phyloP scores from a whole-genome alignment of 2,888 invertebrate species.

The Mongoloraphidia duomilia region DNA sequence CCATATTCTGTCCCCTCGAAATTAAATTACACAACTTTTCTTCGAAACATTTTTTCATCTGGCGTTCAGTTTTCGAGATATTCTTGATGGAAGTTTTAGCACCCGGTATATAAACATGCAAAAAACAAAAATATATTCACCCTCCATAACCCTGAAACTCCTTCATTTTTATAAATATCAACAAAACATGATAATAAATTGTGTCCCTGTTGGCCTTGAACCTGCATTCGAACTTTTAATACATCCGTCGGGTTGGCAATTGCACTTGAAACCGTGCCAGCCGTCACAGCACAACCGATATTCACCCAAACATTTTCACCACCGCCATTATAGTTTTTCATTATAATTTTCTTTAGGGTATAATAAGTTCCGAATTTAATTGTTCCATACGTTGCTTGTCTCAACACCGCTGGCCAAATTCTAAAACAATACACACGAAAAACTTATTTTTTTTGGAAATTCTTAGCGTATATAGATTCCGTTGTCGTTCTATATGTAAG shows the following conservation, averaged over 20 bases:
- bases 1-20: no score
- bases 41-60: no score
- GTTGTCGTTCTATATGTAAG: no score
- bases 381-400: conserved; percentile 91
- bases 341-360: conserved; percentile 60
- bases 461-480: no score
- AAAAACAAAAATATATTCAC: conserved; percentile 30
- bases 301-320: conserved; percentile 47
- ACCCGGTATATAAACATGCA: no score
- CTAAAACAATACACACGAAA: conserved; percentile 35
- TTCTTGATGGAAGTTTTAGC: no score
- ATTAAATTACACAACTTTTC: no score
- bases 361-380: conserved; percentile 95
- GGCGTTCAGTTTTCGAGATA: no score
- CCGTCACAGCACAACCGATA: conserved; percentile 68
- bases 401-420: conserved; percentile 80
- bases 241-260: conserved; percentile 95
- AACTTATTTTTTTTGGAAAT: no score
- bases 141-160: conserved; percentile 74
- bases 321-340: conserved; percentile 36
- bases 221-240: conserved; percentile 90
- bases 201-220: conserved; percentile 39
- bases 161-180: conserved; percentile 73
- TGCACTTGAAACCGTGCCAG: conserved; percentile 85
- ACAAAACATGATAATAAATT: conserved; percentile 58